Evolutionary conservation across 2,113 vertebrate species (phyloP), one percentile per base, ranked within the genome.

Genomic region (Illadopsis cleaveri): DNA sequence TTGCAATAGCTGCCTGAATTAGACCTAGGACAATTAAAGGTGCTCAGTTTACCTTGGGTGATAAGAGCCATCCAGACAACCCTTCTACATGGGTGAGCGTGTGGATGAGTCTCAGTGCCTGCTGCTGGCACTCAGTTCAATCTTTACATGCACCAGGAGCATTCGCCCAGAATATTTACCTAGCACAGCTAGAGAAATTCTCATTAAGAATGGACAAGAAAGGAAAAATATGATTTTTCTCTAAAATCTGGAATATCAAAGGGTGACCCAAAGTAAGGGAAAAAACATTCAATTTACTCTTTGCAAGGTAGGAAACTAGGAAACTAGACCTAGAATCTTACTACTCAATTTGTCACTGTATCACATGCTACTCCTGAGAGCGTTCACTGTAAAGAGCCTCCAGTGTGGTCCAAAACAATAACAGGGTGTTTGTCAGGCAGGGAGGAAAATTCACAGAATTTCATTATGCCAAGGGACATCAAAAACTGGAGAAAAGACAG

Each of bases 321-420:
- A 83, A 84, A 45, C 20, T 21, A 75, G 44, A 15, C 22, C 50
- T 85, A n/a, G 30, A 85, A 38, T 42, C 45, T 44, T 6, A 11
- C 12, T 58, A 30, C 40, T 85, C 37, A 45, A 65, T 92, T 83
- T 82, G 35, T 62, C 68, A 51, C 47, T 21, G 35, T 40, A 79
- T 44, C 0, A 0, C 40, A 42, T 9, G 11, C 9, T 56, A 5
- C 23, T 75, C 14, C 15, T 65, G 22, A 56, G 51, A 93, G 19
- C 19, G 94, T 85, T 58, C 47, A 54, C 33, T 62, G 35, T 47
- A 73, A 85, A 94, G 62, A 82, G 18, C 19, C 47, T 82, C 71
- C 64, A 83, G 58, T 78, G 82, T 80, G 47, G 68, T 93, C 56
- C 58, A 88, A 90, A 90, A 77, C 71, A 96, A 62, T 73, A 88